These are phyloP conservation scores for Apamea anceps DNA, from an alignment of 2,888 invertebrate genomes.

Conservation along the genomic window DNA sequence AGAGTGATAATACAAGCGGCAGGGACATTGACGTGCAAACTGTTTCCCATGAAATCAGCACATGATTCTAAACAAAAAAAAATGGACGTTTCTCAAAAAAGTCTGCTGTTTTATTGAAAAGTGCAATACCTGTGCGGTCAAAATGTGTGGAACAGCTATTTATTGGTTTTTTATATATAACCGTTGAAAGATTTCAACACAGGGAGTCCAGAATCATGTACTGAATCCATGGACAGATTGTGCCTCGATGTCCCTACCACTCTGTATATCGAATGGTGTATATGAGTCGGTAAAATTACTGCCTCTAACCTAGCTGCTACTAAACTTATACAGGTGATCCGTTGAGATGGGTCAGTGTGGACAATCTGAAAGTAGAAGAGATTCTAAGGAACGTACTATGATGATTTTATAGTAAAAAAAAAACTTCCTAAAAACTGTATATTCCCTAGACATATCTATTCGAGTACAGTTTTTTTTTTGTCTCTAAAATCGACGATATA, in stretches of 20 bases:
- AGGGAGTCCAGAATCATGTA: background rate
- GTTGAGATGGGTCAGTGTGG: background rate
- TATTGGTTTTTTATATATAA: background rate
- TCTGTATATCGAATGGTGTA: background rate
- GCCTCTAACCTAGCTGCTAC: background rate
- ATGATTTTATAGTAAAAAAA: background rate
- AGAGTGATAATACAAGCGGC: background rate
- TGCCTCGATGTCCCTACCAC: background rate
- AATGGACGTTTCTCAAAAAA: background rate
- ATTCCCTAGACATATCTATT: background rate
- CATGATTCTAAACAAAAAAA: background rate
- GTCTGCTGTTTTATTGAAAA: background rate
- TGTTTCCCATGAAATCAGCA: background rate
- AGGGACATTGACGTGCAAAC: background rate
- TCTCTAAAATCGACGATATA: background rate
- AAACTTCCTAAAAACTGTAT: background rate
- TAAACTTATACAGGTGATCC: background rate
- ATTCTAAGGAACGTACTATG: background rate
- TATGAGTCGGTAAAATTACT: background rate
- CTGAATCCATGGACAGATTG: background rate
- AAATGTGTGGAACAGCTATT: no score
- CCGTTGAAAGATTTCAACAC: background rate
- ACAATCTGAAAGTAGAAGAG: background rate
- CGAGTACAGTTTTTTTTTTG: background rate
- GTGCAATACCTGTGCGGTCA: background rate